A percentile compares a stretch with the other conserved stretches of the same genome.
Evolutionary conservation across 2,113 vertebrate species (phyloP).

Genomic region (Tetrao urogallus): DNA sequence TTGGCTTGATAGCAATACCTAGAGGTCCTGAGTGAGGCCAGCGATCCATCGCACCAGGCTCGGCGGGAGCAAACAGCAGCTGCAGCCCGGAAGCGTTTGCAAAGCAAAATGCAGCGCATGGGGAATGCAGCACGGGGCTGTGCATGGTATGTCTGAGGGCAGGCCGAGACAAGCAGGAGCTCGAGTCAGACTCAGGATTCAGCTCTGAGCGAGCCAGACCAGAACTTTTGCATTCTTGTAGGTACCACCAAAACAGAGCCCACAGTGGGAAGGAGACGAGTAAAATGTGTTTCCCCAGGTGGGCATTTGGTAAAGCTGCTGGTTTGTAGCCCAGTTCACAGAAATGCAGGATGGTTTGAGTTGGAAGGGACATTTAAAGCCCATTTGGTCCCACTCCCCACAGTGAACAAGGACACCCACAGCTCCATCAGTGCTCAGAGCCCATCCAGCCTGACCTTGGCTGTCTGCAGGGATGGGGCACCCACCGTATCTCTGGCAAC

Average conservation of each 20-base stretch:
- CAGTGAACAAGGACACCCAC: too few relatives aligned
- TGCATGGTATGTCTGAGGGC: not conserved
- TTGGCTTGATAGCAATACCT: not conserved
- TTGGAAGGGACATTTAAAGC: too few relatives aligned
- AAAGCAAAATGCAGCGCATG: not conserved
- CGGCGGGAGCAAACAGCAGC: not conserved
- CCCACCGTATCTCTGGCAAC: too few relatives aligned
- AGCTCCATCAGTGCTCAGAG: too few relatives aligned
- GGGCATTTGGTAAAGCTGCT: not conserved
- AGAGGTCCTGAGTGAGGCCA: not conserved
- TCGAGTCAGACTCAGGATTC: not conserved
- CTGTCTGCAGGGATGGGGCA: too few relatives aligned
- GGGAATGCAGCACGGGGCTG: rapidly evolving
- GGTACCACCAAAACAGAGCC: not conserved
- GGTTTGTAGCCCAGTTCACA: not conserved
- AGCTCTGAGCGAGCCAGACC: not conserved
- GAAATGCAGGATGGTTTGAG: too few relatives aligned
- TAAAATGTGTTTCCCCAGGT: not conserved
- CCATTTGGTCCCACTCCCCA: too few relatives aligned
- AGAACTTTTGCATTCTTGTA: not conserved
- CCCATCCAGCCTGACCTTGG: too few relatives aligned
- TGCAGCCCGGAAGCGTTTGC: not conserved
- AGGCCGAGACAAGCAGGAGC: not conserved
- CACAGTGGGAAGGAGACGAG: not conserved
- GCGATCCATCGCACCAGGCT: rapidly evolving